phyloP scores from a whole-genome alignment of 2,888 invertebrate genomes.

The Melangyna quadrimaculata region DNA sequence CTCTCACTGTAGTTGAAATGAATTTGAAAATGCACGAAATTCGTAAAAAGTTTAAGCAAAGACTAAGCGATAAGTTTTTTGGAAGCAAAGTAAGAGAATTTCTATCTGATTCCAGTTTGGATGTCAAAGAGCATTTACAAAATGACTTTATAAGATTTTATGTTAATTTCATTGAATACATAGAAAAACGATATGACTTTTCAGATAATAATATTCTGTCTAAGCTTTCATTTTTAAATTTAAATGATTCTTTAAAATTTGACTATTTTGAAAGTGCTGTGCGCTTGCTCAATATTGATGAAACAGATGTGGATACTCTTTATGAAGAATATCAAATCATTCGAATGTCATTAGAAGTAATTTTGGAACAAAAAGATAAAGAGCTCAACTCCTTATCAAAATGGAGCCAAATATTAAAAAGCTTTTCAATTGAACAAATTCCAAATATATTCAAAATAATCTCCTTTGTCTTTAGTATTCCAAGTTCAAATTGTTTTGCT shows the following conservation, averaged over 20 bases:
- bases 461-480: neutral
- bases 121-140: neutral
- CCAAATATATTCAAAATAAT: neutral
- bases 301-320: neutral
- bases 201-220: neutral
- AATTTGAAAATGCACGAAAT: conserved; percentile 3
- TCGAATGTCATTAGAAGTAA: neutral
- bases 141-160: neutral
- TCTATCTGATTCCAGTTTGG: neutral
- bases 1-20: neutral
- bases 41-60: neutral
- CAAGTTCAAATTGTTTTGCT: neutral
- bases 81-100: neutral
- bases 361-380: neutral
- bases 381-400: neutral
- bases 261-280: neutral
- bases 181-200: neutral
- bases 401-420: neutral
- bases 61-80: neutral
- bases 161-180: neutral
- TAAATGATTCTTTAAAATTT: neutral
- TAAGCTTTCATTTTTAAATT: neutral
- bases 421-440: neutral
- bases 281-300: neutral
- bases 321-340: neutral